These are phyloP conservation scores for Melikaiella ostensackeni DNA, from an alignment of 2,888 invertebrate genomes.

Conservation along the genomic window DNA sequence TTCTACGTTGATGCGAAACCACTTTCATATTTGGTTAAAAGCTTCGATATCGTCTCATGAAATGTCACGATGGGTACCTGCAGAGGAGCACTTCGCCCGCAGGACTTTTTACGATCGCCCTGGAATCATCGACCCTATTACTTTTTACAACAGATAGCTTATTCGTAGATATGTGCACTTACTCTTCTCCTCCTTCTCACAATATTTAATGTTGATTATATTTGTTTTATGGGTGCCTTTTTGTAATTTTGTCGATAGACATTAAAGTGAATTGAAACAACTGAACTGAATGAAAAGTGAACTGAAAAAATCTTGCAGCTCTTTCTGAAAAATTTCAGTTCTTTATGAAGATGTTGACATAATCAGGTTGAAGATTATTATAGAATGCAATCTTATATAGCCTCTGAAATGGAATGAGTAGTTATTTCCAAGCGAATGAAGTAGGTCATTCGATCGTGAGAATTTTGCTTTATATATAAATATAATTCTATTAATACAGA, in stretches of 20 bases:
- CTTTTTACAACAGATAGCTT: neutral
- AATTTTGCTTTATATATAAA: too few species aligned
- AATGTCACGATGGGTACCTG: constrained; percentile 25
- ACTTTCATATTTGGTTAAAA: constrained; percentile 31
- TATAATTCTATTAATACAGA: neutral
- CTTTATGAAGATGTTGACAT: neutral
- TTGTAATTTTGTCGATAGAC: too few species aligned
- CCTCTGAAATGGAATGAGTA: neutral
- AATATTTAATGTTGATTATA: neutral
- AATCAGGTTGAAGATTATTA: neutral
- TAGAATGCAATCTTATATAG: neutral
- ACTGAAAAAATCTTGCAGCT: too few species aligned
- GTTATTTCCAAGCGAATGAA: neutral
- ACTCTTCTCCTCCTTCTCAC: neutral
- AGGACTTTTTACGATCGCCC: constrained; percentile 18
- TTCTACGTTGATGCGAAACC: neutral
- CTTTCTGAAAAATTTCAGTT: too few species aligned
- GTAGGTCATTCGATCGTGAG: neutral
- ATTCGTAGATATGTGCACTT: neutral
- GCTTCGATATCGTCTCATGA: constrained; percentile 31
- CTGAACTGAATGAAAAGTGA: too few species aligned
- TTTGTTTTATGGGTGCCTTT: too few species aligned
- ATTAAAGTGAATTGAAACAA: too few species aligned
- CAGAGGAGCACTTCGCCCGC: constrained; percentile 9
- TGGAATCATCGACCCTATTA: constrained; percentile 21